Conservation (phyloP, 2,797 vertebrate species). For the Amniataba percoides region DNA sequence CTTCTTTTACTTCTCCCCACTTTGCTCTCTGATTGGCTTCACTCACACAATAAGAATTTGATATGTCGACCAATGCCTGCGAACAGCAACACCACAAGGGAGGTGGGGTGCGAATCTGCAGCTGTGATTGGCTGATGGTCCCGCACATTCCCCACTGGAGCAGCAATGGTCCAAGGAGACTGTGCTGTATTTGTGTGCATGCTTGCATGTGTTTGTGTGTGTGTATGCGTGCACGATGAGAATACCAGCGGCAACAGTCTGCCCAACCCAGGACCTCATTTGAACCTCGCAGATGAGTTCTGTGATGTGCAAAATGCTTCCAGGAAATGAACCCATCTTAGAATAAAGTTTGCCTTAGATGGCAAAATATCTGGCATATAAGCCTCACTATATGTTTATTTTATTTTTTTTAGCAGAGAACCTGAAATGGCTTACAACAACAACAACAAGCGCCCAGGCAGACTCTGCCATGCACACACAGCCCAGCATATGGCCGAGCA, state of each 20-base stretch:
- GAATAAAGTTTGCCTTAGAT: not conserved
- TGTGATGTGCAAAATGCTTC: not conserved
- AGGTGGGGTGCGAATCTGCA: constrained; percentile 75
- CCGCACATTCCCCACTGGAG: constrained; percentile 52
- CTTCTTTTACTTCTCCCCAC: constrained; percentile 30
- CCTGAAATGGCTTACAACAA: not conserved
- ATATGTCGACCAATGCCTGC: constrained; percentile 68
- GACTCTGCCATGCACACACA: not conserved
- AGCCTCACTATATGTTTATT: not conserved
- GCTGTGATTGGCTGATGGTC: constrained; percentile 75
- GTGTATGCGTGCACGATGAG: constrained; percentile 23
- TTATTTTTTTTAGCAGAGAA: constrained; percentile 1
- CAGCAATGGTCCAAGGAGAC: constrained; percentile 16
- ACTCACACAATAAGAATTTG: constrained; percentile 45
- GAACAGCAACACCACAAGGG: constrained; percentile 20
- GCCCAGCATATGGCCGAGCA: constrained; percentile 8
- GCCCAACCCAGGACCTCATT: constrained; percentile 49
- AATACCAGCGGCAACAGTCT: constrained; percentile 40
- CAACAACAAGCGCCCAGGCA: not conserved
- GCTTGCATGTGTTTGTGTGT: not conserved
- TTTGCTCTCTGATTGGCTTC: constrained; percentile 59
- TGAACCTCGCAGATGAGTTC: constrained; percentile 41
- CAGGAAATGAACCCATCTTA: not conserved
- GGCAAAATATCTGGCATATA: not conserved
- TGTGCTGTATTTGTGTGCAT: constrained; percentile 31